phyloP scores from a whole-genome alignment of 2,888 invertebrate genomes.

The Oxycera nigricornis region DNA sequence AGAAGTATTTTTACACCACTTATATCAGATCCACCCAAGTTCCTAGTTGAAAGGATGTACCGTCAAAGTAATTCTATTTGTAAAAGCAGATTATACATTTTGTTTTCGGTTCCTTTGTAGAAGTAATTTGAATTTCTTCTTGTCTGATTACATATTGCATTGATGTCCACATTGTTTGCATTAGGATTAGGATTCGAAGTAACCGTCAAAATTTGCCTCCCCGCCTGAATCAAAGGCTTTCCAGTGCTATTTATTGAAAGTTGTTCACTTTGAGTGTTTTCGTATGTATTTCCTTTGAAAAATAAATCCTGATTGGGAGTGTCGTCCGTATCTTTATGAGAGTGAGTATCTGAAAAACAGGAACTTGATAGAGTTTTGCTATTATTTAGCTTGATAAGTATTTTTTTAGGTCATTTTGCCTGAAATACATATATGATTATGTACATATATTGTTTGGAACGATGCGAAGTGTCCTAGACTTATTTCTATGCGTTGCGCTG shows the following conservation, averaged over 20 bases:
- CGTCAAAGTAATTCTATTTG: background rate
- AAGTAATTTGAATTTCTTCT: slow-evolving; percentile 5
- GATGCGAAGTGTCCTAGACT: too few species aligned
- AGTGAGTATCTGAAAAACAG: too few species aligned
- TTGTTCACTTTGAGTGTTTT: too few species aligned
- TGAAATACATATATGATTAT: too few species aligned
- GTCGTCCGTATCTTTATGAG: background rate
- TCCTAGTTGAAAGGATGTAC: background rate
- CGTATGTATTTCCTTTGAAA: background rate
- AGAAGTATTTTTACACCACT: slow-evolving; percentile 42
- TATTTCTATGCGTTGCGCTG: too few species aligned
- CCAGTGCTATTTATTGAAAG: background rate
- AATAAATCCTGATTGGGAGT: background rate
- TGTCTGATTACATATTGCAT: background rate
- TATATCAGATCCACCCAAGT: slow-evolving; percentile 28
- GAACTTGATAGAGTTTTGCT: too few species aligned
- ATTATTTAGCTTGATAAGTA: too few species aligned
- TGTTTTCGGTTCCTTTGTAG: slow-evolving; percentile 23
- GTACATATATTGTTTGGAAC: too few species aligned
- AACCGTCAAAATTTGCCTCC: background rate
- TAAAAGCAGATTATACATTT: slow-evolving; percentile 8
- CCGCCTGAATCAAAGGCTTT: background rate
- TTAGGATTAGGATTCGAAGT: background rate
- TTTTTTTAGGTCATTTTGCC: too few species aligned
- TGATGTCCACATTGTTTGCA: background rate